phyloP scores from a whole-genome alignment of 2,113 vertebrate species.

The Vanacampus margaritifer region DNA sequence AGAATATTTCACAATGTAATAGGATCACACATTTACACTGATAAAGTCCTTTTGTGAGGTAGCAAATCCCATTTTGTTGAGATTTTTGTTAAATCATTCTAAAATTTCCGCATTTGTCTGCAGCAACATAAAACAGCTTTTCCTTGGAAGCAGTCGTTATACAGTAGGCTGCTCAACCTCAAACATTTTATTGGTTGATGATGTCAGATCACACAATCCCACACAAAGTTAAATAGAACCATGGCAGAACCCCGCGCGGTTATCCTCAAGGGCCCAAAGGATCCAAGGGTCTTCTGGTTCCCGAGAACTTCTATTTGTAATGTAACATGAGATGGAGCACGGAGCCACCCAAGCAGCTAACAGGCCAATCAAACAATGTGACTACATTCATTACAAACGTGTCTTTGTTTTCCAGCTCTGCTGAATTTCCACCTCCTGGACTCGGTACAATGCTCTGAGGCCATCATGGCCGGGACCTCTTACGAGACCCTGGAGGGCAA shows the following conservation, averaged over 20 bases:
- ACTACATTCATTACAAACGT: conserved; percentile 5
- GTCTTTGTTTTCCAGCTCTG: conserved; percentile 74
- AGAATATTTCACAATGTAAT: conserved; percentile 18
- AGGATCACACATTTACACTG: not conserved
- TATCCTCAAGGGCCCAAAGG: conserved; percentile 42
- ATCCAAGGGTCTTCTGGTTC: conserved; percentile 50
- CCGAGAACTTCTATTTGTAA: conserved; percentile 14
- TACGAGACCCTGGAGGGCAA: conserved; percentile 90
- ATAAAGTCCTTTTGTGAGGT: not conserved
- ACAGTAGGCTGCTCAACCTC: conserved; percentile 23
- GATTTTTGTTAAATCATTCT: not conserved
- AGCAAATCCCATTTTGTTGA: not conserved
- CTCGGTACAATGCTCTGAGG: conserved; percentile 91
- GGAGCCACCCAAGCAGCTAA: not conserved
- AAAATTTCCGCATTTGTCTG: not conserved
- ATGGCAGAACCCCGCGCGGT: conserved; percentile 17
- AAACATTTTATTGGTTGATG: conserved; percentile 37
- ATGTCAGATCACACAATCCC: conserved; percentile 36
- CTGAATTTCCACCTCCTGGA: conserved; percentile 89
- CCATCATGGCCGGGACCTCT: conserved; percentile 83
- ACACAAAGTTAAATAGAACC: conserved; percentile 25
- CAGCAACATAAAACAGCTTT: not conserved
- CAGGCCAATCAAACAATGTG: not conserved
- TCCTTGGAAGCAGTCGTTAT: conserved; percentile 50
- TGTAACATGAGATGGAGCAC: conserved; percentile 4